phyloP scores from a whole-genome alignment of 2,888 invertebrate species.

The Chrysodeixis includens region DNA sequence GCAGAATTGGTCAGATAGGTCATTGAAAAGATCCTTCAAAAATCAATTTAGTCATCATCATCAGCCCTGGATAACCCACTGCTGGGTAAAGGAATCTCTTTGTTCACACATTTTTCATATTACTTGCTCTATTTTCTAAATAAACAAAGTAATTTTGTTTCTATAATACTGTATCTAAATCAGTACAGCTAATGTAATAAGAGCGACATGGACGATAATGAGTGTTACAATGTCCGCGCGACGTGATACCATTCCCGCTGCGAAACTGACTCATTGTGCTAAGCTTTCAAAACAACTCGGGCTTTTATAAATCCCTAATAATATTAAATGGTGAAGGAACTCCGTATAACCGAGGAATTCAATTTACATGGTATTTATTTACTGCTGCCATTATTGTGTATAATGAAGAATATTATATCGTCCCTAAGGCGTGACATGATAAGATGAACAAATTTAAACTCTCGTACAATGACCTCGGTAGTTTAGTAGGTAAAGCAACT shows the following conservation, averaged over 20 bases:
- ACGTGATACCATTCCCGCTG: constrained; percentile 42
- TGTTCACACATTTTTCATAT: too few relatives aligned
- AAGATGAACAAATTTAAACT: too few relatives aligned
- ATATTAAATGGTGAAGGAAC: constrained; percentile 4
- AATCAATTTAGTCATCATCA: too few relatives aligned
- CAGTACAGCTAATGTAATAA: background rate
- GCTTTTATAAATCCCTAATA: constrained; percentile 22
- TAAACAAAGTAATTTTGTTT: background rate
- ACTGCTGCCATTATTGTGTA: too few relatives aligned
- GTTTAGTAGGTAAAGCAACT: too few relatives aligned
- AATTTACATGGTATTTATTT: background rate
- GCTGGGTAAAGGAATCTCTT: too few relatives aligned
- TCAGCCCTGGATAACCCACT: too few relatives aligned
- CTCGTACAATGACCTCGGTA: too few relatives aligned
- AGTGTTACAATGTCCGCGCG: constrained; percentile 27
- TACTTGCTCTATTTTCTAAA: background rate
- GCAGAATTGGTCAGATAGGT: too few relatives aligned
- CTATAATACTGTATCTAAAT: background rate
- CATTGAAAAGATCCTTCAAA: too few relatives aligned
- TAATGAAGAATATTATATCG: too few relatives aligned
- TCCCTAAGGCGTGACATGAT: too few relatives aligned
- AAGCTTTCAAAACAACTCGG: constrained; percentile 13
- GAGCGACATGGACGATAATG: constrained; percentile 27
- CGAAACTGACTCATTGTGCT: constrained; percentile 34
- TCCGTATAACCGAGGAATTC: background rate